Evolutionary conservation across 2,888 invertebrate species (phyloP).

Genomic region (Acholoe squamosa): DNA sequence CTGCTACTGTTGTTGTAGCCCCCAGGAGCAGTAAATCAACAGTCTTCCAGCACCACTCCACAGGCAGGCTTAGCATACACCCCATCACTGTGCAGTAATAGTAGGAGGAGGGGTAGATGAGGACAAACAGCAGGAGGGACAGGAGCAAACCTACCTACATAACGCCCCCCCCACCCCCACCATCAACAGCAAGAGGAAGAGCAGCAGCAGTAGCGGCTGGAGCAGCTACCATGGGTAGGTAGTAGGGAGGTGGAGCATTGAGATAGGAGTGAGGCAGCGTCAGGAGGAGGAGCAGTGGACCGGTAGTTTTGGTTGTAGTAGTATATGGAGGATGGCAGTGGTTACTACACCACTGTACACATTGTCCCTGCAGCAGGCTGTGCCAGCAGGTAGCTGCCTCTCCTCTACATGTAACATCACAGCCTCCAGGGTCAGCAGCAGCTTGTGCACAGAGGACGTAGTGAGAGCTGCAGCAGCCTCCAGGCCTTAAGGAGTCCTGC

Average conservation of each 20-base stretch:
- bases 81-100: not conserved
- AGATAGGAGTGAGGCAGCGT: not conserved
- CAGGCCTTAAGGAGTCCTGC: not conserved
- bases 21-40: too few species aligned
- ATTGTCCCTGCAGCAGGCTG: not conserved
- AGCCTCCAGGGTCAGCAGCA: not conserved
- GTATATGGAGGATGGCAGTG: slow-evolving; percentile 28
- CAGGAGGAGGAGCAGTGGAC: not conserved
- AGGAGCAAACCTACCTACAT: not conserved
- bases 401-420: too few species aligned
- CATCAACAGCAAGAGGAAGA: slow-evolving; percentile 31
- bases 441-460: not conserved
- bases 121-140: slow-evolving; percentile 22
- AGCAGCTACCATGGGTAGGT: not conserved
- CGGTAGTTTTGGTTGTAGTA: not conserved
- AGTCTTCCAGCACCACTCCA: too few species aligned
- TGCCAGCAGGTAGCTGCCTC: too few species aligned
- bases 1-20: too few species aligned
- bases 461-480: not conserved
- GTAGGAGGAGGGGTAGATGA: not conserved
- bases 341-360: not conserved
- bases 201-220: slow-evolving; percentile 47
- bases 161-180: not conserved
- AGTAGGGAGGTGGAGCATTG: not conserved
- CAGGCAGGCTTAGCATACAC: too few species aligned